Conservation (phyloP, 2,113 vertebrate species). For the Trematomus loennbergii region DNA sequence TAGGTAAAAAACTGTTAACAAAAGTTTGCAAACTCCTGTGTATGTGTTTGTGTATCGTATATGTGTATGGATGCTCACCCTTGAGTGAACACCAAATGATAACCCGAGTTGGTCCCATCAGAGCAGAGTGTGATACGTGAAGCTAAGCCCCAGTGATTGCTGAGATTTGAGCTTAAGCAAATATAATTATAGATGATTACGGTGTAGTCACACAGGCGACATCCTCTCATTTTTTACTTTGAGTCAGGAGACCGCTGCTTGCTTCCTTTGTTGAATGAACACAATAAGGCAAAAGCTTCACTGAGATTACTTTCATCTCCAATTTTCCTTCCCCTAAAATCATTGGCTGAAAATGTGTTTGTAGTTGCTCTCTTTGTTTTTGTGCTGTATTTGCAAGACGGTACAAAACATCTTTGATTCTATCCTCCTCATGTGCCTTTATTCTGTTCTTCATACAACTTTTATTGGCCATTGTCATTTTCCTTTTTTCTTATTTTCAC, state of each 20-base stretch:
- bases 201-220: slow-evolving; percentile 37
- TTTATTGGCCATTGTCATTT: not conserved
- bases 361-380: slow-evolving; percentile 33
- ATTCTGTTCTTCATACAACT: not conserved
- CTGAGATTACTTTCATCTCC: slow-evolving; percentile 39
- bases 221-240: slow-evolving; percentile 52
- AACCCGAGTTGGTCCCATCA: slow-evolving; percentile 60
- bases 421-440: not conserved
- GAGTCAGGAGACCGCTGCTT: slow-evolving; percentile 15
- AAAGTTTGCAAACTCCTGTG: slow-evolving; percentile 8
- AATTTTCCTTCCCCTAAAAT: slow-evolving; percentile 34
- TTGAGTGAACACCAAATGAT: slow-evolving; percentile 42
- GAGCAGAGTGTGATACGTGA: slow-evolving; percentile 58
- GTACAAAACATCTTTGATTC: slow-evolving; percentile 29
- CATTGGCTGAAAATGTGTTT: slow-evolving; percentile 18
- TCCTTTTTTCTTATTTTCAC: not conserved
- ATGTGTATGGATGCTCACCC: slow-evolving; percentile 7
- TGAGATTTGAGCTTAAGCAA: slow-evolving; percentile 52
- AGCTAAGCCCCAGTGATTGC: slow-evolving; percentile 49
- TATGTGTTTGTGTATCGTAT: not conserved
- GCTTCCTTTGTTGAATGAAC: slow-evolving; percentile 41
- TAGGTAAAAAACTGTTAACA: not conserved
- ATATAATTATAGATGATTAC: slow-evolving; percentile 67
- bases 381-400: slow-evolving; percentile 24
- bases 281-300: slow-evolving; percentile 50